Evolutionary conservation across 2,113 vertebrate species (phyloP).

Genomic region (Vulpes vulpes): DNA sequence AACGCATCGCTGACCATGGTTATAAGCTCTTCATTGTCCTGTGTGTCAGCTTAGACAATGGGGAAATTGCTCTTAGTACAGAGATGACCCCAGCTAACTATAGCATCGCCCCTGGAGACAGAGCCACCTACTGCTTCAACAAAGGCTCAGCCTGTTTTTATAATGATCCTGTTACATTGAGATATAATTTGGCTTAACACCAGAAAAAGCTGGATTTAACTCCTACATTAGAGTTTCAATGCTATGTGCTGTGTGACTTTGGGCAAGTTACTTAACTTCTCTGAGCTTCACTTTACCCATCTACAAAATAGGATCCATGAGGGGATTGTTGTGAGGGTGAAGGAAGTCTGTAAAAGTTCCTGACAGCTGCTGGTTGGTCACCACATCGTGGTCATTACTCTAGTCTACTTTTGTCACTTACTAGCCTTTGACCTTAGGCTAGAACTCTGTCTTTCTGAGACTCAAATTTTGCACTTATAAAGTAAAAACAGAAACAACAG

Average conservation of each 20-base stretch:
- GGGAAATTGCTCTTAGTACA: neutral
- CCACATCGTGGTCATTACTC: neutral
- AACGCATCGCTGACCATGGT: neutral
- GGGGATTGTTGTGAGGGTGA: neutral
- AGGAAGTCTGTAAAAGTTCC: neutral
- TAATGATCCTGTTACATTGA: neutral
- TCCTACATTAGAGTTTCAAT: neutral
- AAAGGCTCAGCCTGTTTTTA: neutral
- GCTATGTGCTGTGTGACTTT: neutral
- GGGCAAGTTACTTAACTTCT: neutral
- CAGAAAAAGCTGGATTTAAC: neutral
- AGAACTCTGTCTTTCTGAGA: neutral
- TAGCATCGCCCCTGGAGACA: neutral
- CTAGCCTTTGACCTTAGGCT: neutral
- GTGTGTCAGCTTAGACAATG: neutral
- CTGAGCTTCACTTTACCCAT: neutral
- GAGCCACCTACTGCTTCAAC: neutral
- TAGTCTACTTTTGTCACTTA: neutral
- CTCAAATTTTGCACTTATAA: neutral
- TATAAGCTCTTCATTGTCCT: neutral
- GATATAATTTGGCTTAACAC: neutral
- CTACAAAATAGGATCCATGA: neutral
- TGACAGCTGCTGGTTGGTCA: neutral
- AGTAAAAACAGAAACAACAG: neutral
- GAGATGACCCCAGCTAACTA: neutral